Percentiles rank a stretch among this genome's conserved stretches.
These are phyloP conservation scores for Suillia variegata DNA, from an alignment of 2,888 invertebrate species.

Conservation along the genomic window DNA sequence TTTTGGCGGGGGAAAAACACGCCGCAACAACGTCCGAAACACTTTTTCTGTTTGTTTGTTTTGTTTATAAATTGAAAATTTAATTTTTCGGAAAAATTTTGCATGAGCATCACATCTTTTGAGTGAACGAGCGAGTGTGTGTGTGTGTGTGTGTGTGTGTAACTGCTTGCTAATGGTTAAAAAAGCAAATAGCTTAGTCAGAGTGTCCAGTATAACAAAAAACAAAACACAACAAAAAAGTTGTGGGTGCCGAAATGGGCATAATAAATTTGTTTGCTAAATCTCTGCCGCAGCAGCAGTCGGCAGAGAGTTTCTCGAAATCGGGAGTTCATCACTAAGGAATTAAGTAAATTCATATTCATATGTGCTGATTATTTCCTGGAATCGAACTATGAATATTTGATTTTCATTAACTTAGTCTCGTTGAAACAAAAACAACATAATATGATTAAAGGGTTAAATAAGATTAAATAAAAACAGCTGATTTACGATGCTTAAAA, in stretches of 20 bases:
- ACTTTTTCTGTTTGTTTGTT: not conserved
- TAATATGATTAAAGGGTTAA: too few species aligned
- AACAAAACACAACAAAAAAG: not conserved
- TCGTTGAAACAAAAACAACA: too few species aligned
- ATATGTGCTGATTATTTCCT: too few species aligned
- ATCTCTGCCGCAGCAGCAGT: too few species aligned
- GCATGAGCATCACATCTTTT: not conserved
- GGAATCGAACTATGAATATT: too few species aligned
- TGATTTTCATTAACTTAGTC: too few species aligned
- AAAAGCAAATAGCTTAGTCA: not conserved
- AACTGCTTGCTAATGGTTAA: not conserved
- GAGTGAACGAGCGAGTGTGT: not conserved
- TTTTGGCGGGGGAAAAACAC: not conserved
- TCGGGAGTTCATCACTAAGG: too few species aligned
- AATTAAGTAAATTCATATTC: too few species aligned
- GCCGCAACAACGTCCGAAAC: not conserved
- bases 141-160: not conserved
- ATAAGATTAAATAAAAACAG: too few species aligned
- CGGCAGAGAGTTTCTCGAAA: too few species aligned
- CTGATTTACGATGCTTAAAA: too few species aligned
- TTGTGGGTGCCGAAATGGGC: not conserved
- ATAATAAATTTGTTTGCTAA: too few species aligned
- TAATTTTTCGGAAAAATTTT: not conserved
- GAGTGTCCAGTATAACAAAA: not conserved
- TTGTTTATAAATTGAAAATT: conserved; percentile 6